Percentiles rank a stretch among this genome's conserved stretches.
Evolutionary conservation across 2,888 invertebrate genomes (phyloP).

Genomic region (Agelastica alni): DNA sequence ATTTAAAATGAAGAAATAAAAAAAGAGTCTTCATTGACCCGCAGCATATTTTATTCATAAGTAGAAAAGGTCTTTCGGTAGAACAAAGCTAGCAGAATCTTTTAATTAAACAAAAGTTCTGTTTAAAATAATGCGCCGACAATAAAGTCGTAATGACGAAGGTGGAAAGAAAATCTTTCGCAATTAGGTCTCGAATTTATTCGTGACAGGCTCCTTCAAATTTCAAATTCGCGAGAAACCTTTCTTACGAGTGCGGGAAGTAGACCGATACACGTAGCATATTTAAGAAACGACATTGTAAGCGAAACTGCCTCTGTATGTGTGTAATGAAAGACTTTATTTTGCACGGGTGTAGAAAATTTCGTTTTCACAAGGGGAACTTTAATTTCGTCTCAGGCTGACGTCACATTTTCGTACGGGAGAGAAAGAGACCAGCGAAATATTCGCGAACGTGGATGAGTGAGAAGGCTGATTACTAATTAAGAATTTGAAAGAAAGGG

Average conservation of each 20-base stretch:
- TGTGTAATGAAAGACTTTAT: slow-evolving; percentile 55
- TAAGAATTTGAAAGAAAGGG: slow-evolving; percentile 72
- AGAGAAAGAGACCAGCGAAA: slow-evolving; percentile 57
- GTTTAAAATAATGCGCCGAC: slow-evolving; percentile 25
- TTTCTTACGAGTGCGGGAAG: slow-evolving; percentile 33
- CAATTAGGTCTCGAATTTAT: slow-evolving; percentile 31
- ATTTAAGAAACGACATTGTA: slow-evolving; percentile 52
- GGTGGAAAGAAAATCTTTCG: slow-evolving; percentile 36
- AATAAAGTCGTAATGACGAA: slow-evolving; percentile 40
- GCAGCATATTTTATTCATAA: slow-evolving; percentile 10
- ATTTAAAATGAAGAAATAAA: background rate
- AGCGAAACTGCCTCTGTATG: slow-evolving; percentile 45
- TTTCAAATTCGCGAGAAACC: slow-evolving; percentile 37
- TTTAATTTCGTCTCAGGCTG: slow-evolving; percentile 43
- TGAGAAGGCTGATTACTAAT: slow-evolving; percentile 66
- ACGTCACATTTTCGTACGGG: slow-evolving; percentile 58
- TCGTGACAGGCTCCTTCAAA: slow-evolving; percentile 31
- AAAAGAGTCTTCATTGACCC: background rate
- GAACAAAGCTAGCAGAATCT: slow-evolving; percentile 9
- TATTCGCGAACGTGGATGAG: slow-evolving; percentile 49
- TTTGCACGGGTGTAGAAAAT: slow-evolving; percentile 58
- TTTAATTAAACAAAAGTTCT: slow-evolving; percentile 13
- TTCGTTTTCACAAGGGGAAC: slow-evolving; percentile 53
- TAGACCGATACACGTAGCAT: slow-evolving; percentile 50
- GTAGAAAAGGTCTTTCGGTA: slow-evolving; percentile 1